Conservation (phyloP, 1,140 invertebrate genomes). For the Tetramorium parvispinum region DNA sequence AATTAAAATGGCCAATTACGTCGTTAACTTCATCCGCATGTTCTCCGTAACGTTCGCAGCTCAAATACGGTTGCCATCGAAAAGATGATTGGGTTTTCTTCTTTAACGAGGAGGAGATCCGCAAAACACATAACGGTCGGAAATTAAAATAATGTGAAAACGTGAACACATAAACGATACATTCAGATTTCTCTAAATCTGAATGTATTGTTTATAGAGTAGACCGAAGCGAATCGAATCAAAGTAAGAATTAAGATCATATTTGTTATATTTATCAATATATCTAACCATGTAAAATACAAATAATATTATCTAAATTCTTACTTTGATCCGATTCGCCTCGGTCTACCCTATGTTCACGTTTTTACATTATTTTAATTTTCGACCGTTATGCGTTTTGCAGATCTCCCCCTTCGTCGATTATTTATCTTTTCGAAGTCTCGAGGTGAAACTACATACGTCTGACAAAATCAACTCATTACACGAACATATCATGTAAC, state of each 20-base stretch:
- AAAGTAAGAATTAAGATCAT: too few relatives aligned
- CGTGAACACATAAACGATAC: neutral
- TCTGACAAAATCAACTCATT: neutral
- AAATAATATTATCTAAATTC: too few relatives aligned
- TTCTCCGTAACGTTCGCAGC: neutral
- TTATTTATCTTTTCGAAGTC: neutral
- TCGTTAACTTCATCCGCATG: conserved; percentile 9
- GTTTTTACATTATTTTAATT: too few relatives aligned
- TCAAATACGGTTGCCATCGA: neutral
- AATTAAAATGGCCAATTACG: conserved; percentile 36
- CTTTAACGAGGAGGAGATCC: neutral
- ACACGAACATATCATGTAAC: neutral
- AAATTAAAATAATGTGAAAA: neutral
- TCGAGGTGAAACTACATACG: neutral
- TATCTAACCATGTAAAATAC: too few relatives aligned
- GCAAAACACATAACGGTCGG: neutral
- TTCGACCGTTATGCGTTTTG: too few relatives aligned
- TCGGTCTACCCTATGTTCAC: too few relatives aligned
- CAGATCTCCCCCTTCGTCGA: too few relatives aligned
- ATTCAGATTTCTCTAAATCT: neutral
- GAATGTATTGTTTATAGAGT: too few relatives aligned
- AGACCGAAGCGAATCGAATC: too few relatives aligned
- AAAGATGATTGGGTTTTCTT: neutral
- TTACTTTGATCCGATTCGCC: too few relatives aligned
- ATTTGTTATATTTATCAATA: too few relatives aligned